phyloP scores from a whole-genome alignment of 2,888 invertebrate species.

The Himalopsyche kuldschensis region DNA sequence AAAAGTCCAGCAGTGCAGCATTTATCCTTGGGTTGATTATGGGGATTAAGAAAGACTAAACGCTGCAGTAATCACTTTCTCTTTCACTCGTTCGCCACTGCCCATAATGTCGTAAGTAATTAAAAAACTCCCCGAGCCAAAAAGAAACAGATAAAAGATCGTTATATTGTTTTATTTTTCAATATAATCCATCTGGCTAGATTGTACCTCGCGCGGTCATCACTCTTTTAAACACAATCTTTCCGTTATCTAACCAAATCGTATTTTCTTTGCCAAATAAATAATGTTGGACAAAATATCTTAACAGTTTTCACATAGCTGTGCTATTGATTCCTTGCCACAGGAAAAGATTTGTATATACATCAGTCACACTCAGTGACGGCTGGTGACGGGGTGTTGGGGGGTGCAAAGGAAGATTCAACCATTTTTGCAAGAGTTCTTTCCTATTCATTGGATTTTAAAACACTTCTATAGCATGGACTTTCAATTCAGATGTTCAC shows the following conservation, averaged over 20 bases:
- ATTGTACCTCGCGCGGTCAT: constrained; percentile 1
- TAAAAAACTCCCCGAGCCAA: constrained; percentile 13
- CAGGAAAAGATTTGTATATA: no score
- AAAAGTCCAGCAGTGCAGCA: background rate
- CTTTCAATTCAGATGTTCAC: no score
- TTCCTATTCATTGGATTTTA: no score
- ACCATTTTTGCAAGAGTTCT: no score
- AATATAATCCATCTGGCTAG: constrained; percentile 3
- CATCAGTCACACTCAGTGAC: no score
- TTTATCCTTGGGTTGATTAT: constrained; percentile 4
- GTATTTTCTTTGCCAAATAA: no score
- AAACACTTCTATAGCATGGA: no score
- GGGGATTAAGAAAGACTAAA: constrained; percentile 29
- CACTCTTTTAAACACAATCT: background rate
- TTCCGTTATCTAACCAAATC: background rate
- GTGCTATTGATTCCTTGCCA: no score
- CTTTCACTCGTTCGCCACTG: background rate
- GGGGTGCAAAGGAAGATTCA: no score
- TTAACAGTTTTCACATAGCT: no score
- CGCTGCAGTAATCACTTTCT: constrained; percentile 30
- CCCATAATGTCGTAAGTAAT: constrained; percentile 25
- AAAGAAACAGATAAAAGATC: background rate
- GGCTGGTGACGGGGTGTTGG: no score
- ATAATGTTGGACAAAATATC: no score
- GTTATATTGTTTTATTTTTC: constrained; percentile 7